Evolutionary conservation across 2,113 vertebrate genomes (phyloP).

Genomic region (Campylorhamphus procurvoides): DNA sequence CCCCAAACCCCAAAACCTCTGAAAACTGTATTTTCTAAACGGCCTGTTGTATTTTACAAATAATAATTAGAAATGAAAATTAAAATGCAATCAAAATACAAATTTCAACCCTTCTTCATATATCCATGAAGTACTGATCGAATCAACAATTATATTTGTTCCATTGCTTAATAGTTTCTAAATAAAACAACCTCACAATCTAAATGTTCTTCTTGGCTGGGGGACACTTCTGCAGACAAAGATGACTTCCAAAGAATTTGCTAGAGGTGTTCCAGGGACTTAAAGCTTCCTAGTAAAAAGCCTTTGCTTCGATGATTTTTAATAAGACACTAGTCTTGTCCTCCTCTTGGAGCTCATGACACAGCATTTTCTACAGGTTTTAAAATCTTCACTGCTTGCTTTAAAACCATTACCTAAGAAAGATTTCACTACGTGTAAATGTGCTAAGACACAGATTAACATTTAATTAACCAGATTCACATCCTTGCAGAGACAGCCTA

Average conservation of each 20-base stretch:
- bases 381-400: not conserved
- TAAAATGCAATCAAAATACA: slow-evolving; percentile 3
- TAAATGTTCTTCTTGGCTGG: not conserved
- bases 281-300: not conserved
- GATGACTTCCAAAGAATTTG: not conserved
- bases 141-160: not conserved
- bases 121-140: not conserved
- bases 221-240: not conserved
- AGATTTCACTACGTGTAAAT: not conserved
- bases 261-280: not conserved
- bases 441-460: slow-evolving; percentile 20
- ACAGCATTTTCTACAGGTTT: not conserved
- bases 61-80: not conserved
- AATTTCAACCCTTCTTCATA: not conserved
- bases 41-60: not conserved
- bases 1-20: not conserved
- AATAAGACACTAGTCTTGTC: not conserved
- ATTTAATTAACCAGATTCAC: slow-evolving; percentile 30
- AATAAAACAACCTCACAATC: not conserved
- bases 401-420: not conserved
- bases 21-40: not conserved
- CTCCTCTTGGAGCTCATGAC: not conserved
- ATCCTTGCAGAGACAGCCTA: not conserved
- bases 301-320: not conserved
- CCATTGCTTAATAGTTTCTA: not conserved